phyloP scores from a whole-genome alignment of 2,888 invertebrate species.

The Syritta pipiens region DNA sequence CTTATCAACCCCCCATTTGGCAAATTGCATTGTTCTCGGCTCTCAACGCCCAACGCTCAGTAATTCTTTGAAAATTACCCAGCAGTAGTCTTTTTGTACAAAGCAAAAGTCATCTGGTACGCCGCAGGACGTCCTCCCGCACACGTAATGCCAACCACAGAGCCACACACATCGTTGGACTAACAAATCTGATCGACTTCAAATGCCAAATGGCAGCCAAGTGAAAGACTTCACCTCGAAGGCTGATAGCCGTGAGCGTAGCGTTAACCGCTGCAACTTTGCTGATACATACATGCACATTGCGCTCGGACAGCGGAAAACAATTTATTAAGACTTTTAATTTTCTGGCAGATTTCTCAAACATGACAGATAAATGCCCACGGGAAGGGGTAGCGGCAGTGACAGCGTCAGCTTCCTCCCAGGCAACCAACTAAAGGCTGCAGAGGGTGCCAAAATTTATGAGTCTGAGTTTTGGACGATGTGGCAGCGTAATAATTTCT shows the following conservation, averaged over 20 bases:
- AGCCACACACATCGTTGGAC: conserved; percentile 4
- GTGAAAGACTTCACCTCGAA: conserved; percentile 25
- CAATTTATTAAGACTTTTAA: conserved; percentile 60
- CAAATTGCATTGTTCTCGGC: too few species aligned
- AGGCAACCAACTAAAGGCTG: conserved; percentile 40
- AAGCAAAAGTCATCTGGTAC: too few species aligned
- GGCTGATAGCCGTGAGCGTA: background rate
- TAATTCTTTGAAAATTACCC: too few species aligned
- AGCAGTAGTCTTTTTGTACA: too few species aligned
- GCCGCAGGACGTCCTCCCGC: too few species aligned
- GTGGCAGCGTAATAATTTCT: conserved; percentile 57
- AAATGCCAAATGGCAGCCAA: conserved; percentile 20
- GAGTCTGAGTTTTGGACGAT: conserved; percentile 54
- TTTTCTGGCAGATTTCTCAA: conserved; percentile 53
- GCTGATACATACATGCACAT: background rate
- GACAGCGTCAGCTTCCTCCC: background rate
- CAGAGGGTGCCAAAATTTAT: conserved; percentile 53
- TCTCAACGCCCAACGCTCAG: too few species aligned
- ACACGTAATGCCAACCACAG: too few species aligned
- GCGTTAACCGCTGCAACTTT: background rate
- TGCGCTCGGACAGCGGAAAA: conserved; percentile 13
- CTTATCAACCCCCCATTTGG: too few species aligned
- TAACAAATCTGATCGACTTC: conserved; percentile 15
- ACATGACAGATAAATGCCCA: conserved; percentile 41
- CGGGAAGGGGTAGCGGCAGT: background rate